These are phyloP conservation scores for Paelopatides confundens DNA, from an alignment of 53 echinoderm and acorn worm genomes.

Conservation along the genomic window DNA sequence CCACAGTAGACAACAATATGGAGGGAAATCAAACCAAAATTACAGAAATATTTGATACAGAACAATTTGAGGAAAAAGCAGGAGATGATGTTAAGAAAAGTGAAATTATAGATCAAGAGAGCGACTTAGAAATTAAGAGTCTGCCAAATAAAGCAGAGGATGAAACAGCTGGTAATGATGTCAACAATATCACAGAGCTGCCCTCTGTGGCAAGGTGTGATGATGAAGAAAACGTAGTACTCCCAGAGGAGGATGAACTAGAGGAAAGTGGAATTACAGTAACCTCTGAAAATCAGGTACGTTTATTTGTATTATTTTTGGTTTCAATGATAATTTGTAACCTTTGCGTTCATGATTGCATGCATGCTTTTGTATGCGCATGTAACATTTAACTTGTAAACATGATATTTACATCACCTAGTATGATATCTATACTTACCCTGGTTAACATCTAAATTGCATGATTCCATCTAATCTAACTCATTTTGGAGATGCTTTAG, in stretches of 20 bases:
- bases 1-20: not conserved
- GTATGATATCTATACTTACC: too few species aligned
- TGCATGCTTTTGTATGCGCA: too few species aligned
- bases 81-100: not conserved
- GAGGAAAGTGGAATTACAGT: not conserved
- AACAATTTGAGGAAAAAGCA: not conserved
- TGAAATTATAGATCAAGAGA: not conserved
- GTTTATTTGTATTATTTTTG: too few species aligned
- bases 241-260: not conserved
- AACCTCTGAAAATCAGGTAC: not conserved
- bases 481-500: too few species aligned
- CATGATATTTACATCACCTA: too few species aligned
- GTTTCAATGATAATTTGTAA: not conserved
- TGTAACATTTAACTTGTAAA: too few species aligned
- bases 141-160: too few species aligned
- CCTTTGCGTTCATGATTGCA: too few species aligned
- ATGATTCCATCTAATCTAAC: too few species aligned
- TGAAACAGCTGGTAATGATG: not conserved
- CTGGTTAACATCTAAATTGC: too few species aligned
- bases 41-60: not conserved
- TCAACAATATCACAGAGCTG: too few species aligned
- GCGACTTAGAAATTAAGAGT: too few species aligned
- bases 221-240: not conserved
- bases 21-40: not conserved
- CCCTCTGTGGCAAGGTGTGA: not conserved